These are phyloP conservation scores for Anableps anableps DNA, from an alignment of 2,797 vertebrate genomes.

Conservation along the genomic window DNA sequence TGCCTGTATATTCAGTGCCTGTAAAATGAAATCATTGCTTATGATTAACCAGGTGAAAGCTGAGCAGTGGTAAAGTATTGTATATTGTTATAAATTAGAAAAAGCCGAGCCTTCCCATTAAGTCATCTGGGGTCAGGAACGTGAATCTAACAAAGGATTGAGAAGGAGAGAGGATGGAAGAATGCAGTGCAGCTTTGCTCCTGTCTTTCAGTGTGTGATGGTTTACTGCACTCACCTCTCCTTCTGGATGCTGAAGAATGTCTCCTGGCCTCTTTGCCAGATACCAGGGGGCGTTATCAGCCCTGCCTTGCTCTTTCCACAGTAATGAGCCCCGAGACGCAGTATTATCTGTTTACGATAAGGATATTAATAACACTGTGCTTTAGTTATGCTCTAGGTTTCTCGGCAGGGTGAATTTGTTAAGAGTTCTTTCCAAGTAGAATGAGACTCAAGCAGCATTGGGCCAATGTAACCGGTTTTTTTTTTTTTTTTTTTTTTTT, in stretches of 20 bases:
- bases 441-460: constrained; percentile 18
- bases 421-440: constrained; percentile 48
- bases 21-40: too few relatives aligned
- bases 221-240: constrained; percentile 40
- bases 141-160: constrained; percentile 51
- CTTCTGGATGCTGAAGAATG: constrained; percentile 66
- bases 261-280: constrained; percentile 62
- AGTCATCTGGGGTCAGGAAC: constrained; percentile 42
- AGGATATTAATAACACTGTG: constrained; percentile 81
- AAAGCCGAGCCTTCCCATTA: constrained; percentile 35
- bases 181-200: constrained; percentile 35
- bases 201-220: constrained; percentile 15
- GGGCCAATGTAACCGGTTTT: neutral
- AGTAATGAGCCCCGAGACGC: constrained; percentile 76
- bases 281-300: constrained; percentile 73
- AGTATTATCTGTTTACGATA: constrained; percentile 81
- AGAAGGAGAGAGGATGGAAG: constrained; percentile 27
- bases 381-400: constrained; percentile 71
- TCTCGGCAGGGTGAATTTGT: constrained; percentile 62
- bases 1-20: constrained; percentile 4
- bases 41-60: constrained; percentile 21
- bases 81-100: constrained; percentile 35
- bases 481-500: neutral
- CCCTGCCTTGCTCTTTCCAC: constrained; percentile 58
- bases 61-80: constrained; percentile 8